These are phyloP conservation scores for Pseudococcus longispinus DNA, from an alignment of 2,888 invertebrate species.

Conservation along the genomic window DNA sequence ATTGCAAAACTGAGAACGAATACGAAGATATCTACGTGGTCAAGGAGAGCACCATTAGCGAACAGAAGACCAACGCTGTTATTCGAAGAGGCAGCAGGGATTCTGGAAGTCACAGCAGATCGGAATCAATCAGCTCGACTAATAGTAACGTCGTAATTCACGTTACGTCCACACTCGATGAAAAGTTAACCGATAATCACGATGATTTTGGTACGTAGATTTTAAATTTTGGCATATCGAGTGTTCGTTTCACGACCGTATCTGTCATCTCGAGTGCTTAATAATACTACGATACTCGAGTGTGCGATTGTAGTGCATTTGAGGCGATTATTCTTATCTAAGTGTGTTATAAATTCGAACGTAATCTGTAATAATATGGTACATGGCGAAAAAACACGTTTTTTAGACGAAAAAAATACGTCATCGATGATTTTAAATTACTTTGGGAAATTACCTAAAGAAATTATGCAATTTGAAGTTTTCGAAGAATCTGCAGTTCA, in stretches of 20 bases:
- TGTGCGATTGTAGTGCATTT: not conserved
- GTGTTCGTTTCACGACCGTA: not conserved
- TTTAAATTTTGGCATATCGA: not conserved
- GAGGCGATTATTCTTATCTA: not conserved
- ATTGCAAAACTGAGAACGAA: slow-evolving; percentile 71
- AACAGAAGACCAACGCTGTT: slow-evolving; percentile 54
- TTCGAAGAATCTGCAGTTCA: not conserved
- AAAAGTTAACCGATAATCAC: slow-evolving; percentile 40
- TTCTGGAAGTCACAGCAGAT: slow-evolving; percentile 78
- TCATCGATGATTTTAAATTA: not conserved
- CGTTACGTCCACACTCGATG: slow-evolving; percentile 58
- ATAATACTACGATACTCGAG: not conserved
- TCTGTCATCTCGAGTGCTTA: not conserved
- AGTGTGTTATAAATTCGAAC: not conserved
- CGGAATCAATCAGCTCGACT: slow-evolving; percentile 67
- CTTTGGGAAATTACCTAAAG: not conserved
- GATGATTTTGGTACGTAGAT: slow-evolving; percentile 46
- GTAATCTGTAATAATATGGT: not conserved
- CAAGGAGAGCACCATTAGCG: slow-evolving; percentile 57
- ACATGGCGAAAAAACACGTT: not conserved
- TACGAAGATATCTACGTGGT: slow-evolving; percentile 84
- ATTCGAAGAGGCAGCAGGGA: slow-evolving; percentile 63
- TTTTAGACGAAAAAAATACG: not conserved
- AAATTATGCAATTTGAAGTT: not conserved
- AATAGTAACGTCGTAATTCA: slow-evolving; percentile 64